Evolutionary conservation across 2,113 vertebrate species (phyloP).

Genomic region (Tragelaphus strepsiceros): DNA sequence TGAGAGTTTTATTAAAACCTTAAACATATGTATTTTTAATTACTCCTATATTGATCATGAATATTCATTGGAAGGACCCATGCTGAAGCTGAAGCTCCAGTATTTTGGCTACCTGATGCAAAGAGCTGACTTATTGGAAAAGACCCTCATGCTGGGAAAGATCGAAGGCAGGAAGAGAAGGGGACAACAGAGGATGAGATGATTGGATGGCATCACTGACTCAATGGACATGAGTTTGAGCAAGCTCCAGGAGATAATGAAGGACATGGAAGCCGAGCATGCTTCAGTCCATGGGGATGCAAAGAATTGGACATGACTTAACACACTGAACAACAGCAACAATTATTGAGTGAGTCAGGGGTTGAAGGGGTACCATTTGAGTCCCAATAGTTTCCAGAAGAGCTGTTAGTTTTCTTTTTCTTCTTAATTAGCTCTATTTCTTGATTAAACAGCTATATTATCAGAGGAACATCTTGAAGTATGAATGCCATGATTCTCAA

Average conservation of each 20-base stretch:
- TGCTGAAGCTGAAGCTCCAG: background rate
- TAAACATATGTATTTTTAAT: background rate
- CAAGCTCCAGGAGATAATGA: background rate
- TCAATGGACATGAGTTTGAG: background rate
- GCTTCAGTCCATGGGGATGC: background rate
- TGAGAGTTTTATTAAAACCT: background rate
- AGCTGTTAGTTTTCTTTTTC: background rate
- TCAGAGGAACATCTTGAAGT: background rate
- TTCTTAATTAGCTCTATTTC: background rate
- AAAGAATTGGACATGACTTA: background rate
- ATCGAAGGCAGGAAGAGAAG: background rate
- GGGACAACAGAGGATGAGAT: background rate
- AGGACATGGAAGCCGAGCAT: background rate
- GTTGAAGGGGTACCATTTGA: background rate
- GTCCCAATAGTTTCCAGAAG: background rate
- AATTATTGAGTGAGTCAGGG: background rate
- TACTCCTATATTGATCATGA: background rate
- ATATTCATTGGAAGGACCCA: background rate
- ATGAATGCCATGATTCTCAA: conserved; percentile 3
- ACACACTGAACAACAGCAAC: background rate
- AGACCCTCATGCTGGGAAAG: background rate
- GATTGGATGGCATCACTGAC: background rate
- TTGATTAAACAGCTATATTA: background rate
- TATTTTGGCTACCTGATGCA: background rate
- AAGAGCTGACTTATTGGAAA: background rate